These are phyloP conservation scores for Smittia aterrima DNA, from an alignment of 2,888 invertebrate genomes.

Conservation along the genomic window DNA sequence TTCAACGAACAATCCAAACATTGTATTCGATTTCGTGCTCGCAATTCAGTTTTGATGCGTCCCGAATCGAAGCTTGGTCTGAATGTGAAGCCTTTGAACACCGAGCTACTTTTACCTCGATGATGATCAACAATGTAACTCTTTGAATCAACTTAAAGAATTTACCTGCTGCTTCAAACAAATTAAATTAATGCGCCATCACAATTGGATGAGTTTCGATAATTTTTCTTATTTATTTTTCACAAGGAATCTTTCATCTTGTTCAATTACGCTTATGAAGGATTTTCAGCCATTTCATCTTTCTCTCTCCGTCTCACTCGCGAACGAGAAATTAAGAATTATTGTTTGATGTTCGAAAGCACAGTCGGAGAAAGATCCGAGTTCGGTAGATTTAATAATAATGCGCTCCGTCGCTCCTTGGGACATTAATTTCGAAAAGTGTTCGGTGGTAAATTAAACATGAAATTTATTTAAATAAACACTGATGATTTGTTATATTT, in stretches of 20 bases:
- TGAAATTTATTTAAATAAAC: slow-evolving; percentile 30
- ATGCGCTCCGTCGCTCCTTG: background rate
- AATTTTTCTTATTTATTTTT: background rate
- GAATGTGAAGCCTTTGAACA: no score
- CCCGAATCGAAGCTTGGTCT: no score
- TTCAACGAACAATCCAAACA: background rate
- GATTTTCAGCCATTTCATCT: slow-evolving; percentile 8
- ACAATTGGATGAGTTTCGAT: slow-evolving; percentile 30
- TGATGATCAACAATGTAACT: no score
- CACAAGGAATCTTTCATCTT: slow-evolving; percentile 26
- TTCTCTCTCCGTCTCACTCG: no score
- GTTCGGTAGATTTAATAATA: background rate
- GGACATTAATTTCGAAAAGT: slow-evolving; percentile 19
- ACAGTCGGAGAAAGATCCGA: background rate
- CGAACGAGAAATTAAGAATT: slow-evolving; percentile 13
- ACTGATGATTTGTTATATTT: slow-evolving; percentile 32
- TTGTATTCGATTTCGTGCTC: background rate
- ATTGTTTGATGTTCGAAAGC: background rate
- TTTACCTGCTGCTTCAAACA: background rate
- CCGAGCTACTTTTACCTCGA: no score
- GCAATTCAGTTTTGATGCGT: background rate
- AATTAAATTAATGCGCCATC: slow-evolving; percentile 26
- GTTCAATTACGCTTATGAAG: slow-evolving; percentile 30
- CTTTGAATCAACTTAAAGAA: no score
- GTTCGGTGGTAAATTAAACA: slow-evolving; percentile 10